These are phyloP conservation scores for Agrilus cyanescens DNA, from an alignment of 2,888 invertebrate species.

Conservation along the genomic window DNA sequence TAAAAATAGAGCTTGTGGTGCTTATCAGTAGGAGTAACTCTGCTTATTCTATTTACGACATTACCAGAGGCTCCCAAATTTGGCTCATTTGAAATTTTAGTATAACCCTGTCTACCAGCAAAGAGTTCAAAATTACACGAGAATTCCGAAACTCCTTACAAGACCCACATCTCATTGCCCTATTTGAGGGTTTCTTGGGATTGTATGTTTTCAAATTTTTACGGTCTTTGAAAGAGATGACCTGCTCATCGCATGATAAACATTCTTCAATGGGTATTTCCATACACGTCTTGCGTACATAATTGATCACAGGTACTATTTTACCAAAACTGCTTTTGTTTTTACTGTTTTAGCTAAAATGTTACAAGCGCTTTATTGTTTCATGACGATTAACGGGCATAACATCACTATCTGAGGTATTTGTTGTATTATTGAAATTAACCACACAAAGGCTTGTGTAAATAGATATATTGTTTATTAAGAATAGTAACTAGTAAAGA, in stretches of 20 bases:
- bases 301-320: slow-evolving; percentile 3
- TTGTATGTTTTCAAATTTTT: slow-evolving; percentile 3
- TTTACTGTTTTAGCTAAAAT: slow-evolving; percentile 3
- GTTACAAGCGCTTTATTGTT: slow-evolving; percentile 3
- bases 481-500: too few species aligned
- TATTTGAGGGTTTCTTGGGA: slow-evolving; percentile 12
- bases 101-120: slow-evolving; percentile 5
- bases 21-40: slow-evolving; percentile 13
- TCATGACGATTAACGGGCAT: slow-evolving; percentile 6
- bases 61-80: slow-evolving; percentile 18
- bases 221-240: slow-evolving; percentile 6
- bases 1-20: slow-evolving; percentile 18
- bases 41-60: slow-evolving; percentile 17
- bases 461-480: too few species aligned
- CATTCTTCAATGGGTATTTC: slow-evolving; percentile 2
- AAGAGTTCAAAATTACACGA: slow-evolving; percentile 7
- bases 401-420: slow-evolving; percentile 4
- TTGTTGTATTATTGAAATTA: too few species aligned
- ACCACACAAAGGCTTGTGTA: too few species aligned
- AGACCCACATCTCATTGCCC: slow-evolving; percentile 11
- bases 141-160: slow-evolving; percentile 8
- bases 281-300: slow-evolving; percentile 1
- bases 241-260: slow-evolving; percentile 8
- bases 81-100: slow-evolving; percentile 6
- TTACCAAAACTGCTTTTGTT: slow-evolving; percentile 3